Conservation (phyloP, 2,113 vertebrate species). For the Istiophorus platypterus region DNA sequence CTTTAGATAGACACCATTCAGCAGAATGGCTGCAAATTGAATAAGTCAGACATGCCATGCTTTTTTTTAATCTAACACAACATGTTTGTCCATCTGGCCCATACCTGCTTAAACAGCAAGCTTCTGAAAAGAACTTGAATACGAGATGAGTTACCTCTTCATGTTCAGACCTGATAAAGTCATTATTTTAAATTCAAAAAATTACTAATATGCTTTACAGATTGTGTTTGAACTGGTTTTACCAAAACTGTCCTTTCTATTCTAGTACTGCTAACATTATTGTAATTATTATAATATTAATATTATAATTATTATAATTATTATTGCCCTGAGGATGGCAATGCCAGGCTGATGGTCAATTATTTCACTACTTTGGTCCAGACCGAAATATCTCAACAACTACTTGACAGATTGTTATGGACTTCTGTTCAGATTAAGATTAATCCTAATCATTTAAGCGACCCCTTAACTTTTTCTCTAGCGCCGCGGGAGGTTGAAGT, state of each 20-base stretch:
- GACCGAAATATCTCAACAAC: too few species aligned
- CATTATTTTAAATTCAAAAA: not conserved
- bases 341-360: too few species aligned
- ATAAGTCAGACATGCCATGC: constrained; percentile 36
- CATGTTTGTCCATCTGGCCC: not conserved
- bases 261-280: not conserved
- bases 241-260: not conserved
- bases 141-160: not conserved
- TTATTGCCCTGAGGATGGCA: too few species aligned
- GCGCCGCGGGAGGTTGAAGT: too few species aligned
- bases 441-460: too few species aligned
- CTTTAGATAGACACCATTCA: constrained; percentile 7
- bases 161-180: not conserved
- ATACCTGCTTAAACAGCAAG: not conserved
- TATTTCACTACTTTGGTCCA: too few species aligned
- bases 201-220: not conserved
- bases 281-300: too few species aligned
- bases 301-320: too few species aligned
- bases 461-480: too few species aligned
- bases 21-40: constrained; percentile 16
- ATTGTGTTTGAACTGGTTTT: not conserved
- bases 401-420: too few species aligned
- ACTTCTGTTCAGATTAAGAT: too few species aligned
- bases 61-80: constrained; percentile 16
- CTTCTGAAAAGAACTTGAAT: not conserved